Evolutionary conservation across 2,888 invertebrate species (phyloP).

Genomic region (Synanthedon tipuliformis): DNA sequence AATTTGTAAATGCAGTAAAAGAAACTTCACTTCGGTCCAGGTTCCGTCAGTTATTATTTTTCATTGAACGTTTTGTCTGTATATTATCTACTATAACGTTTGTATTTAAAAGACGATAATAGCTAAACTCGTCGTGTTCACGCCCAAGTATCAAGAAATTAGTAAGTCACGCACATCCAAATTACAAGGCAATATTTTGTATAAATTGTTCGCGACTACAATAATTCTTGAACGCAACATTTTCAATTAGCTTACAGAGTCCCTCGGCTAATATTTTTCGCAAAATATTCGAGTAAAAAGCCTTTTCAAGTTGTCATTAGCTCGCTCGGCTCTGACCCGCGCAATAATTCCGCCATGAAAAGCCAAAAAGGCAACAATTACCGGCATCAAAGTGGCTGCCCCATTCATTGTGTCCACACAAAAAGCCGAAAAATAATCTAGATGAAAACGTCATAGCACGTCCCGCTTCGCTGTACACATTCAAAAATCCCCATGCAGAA

Average conservation of each 20-base stretch:
- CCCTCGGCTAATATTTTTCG: neutral
- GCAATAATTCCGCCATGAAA: slow-evolving; percentile 19
- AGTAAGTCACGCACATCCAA: slow-evolving; percentile 6
- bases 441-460: slow-evolving; percentile 14
- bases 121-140: slow-evolving; percentile 6
- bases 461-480: slow-evolving; percentile 14
- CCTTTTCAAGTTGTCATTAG: slow-evolving; percentile 4
- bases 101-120: slow-evolving; percentile 1
- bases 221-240: too few relatives aligned
- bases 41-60: too few relatives aligned
- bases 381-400: neutral
- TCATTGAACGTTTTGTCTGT: too few relatives aligned
- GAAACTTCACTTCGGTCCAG: too few relatives aligned
- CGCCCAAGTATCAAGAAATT: slow-evolving; percentile 7
- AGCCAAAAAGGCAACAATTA: slow-evolving; percentile 9
- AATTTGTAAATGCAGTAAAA: too few relatives aligned
- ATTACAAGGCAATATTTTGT: too few relatives aligned
- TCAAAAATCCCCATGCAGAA: slow-evolving; percentile 50
- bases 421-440: slow-evolving; percentile 17
- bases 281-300: neutral
- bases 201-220: too few relatives aligned
- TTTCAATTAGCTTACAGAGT: too few relatives aligned
- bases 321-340: slow-evolving; percentile 13
- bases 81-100: slow-evolving; percentile 1
- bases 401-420: slow-evolving; percentile 22